phyloP scores from a whole-genome alignment of 2,888 invertebrate genomes.

The Lordiphosa andalusiaca region DNA sequence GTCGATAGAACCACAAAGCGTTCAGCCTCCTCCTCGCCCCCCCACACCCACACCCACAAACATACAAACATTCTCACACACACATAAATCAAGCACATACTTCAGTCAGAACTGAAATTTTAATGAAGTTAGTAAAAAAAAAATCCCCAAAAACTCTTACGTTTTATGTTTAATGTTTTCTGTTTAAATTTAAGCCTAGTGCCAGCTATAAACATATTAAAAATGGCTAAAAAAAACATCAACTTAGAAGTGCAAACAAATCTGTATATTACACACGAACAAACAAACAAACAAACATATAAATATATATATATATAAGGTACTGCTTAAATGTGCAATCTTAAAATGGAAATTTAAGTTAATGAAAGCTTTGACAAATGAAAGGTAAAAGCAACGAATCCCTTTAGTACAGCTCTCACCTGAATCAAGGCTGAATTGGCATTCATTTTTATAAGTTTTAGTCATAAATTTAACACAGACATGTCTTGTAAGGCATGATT shows the following conservation, averaged over 20 bases:
- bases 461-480: no score
- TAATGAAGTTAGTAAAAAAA: conserved; percentile 16
- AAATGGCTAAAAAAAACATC: conserved; percentile 25
- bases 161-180: conserved; percentile 25
- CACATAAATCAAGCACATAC: conserved; percentile 9
- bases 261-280: conserved; percentile 52
- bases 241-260: conserved; percentile 25
- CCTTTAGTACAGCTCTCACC: no score
- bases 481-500: no score
- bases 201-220: conserved; percentile 48
- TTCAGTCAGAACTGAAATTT: conserved; percentile 4
- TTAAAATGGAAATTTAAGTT: conserved; percentile 11
- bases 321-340: neutral
- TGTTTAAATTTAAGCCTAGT: conserved; percentile 38
- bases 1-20: conserved; percentile 68
- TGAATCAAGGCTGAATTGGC: no score
- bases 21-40: conserved; percentile 25
- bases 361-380: no score
- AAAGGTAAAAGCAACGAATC: no score
- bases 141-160: no score
- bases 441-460: no score
- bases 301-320: conserved; percentile 16
- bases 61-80: conserved; percentile 29
- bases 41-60: conserved; percentile 3
- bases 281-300: conserved; percentile 41